phyloP scores from a whole-genome alignment of 2,113 vertebrate species.

The Ellobius talpinus region DNA sequence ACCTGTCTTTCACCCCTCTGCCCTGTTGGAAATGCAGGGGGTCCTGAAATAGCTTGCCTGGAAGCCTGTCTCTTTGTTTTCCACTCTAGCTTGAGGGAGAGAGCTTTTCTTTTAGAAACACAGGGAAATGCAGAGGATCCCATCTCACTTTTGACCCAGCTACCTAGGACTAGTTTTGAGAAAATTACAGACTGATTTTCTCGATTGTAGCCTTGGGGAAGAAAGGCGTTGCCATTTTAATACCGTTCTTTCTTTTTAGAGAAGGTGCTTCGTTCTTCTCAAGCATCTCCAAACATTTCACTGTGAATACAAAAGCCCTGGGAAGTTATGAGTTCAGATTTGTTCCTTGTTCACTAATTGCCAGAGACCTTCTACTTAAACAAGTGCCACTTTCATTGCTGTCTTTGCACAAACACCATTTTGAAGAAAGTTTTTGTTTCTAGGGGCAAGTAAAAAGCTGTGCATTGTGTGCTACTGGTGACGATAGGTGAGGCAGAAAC shows the following conservation, averaged over 20 bases:
- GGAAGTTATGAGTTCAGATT: conserved; percentile 72
- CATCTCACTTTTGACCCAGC: background rate
- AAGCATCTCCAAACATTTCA: conserved; percentile 56
- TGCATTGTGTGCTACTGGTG: conserved; percentile 32
- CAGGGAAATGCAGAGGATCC: conserved; percentile 35
- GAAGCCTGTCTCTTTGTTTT: conserved; percentile 15
- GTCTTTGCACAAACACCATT: conserved; percentile 74
- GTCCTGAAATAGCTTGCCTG: background rate
- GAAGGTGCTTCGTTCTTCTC: conserved; percentile 20
- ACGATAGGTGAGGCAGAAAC: background rate
- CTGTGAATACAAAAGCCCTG: conserved; percentile 61
- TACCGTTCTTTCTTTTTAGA: background rate
- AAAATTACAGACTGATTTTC: conserved; percentile 47
- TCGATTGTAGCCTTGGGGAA: background rate
- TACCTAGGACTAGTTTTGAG: background rate
- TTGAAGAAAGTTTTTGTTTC: conserved; percentile 78
- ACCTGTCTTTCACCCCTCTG: background rate
- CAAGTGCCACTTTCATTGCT: conserved; percentile 68
- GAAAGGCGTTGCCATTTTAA: conserved; percentile 49
- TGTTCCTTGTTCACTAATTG: conserved; percentile 77
- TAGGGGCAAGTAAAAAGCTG: conserved; percentile 71
- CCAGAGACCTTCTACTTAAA: conserved; percentile 77
- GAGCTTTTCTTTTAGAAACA: background rate
- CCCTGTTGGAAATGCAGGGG: background rate
- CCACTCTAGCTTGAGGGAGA: background rate